phyloP scores from a whole-genome alignment of 2,113 vertebrate species.

The Thalassarche chlororhynchos region DNA sequence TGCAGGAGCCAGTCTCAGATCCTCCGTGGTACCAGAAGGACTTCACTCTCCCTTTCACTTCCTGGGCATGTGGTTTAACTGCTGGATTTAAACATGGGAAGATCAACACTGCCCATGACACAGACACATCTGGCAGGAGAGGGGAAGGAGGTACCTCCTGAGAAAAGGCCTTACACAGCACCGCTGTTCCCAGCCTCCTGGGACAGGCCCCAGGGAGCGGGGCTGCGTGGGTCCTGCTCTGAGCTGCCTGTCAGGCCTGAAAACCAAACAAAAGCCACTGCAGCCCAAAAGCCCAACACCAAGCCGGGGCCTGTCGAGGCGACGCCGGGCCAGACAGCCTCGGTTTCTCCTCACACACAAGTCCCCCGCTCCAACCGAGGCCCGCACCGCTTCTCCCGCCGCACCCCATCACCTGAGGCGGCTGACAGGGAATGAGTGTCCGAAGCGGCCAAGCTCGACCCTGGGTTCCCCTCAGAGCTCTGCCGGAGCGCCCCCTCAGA shows the following conservation, averaged over 20 bases:
- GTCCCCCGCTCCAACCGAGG: fast-evolving
- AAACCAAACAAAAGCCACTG: neutral
- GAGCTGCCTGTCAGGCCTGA: neutral
- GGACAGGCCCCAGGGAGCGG: neutral
- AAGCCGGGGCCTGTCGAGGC: neutral
- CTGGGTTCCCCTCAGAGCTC: neutral
- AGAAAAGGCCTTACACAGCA: neutral
- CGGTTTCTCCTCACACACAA: neutral
- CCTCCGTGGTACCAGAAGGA: fast-evolving
- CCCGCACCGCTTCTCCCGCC: neutral
- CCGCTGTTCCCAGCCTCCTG: neutral
- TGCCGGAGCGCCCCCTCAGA: neutral
- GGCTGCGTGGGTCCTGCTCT: neutral
- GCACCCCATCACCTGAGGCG: neutral
- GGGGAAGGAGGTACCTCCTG: neutral
- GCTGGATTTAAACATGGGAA: neutral
- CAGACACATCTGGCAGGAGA: fast-evolving
- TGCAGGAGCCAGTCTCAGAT: neutral
- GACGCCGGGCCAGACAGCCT: neutral
- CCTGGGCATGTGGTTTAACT: neutral
- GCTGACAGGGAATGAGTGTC: neutral
- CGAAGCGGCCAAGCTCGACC: neutral
- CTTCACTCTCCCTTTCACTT: neutral
- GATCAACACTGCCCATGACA: no score
- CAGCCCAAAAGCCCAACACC: neutral